Base-by-base conservation (phyloP, 2,797 vertebrate genomes). In the Hemibagrus guttatus region DNA sequence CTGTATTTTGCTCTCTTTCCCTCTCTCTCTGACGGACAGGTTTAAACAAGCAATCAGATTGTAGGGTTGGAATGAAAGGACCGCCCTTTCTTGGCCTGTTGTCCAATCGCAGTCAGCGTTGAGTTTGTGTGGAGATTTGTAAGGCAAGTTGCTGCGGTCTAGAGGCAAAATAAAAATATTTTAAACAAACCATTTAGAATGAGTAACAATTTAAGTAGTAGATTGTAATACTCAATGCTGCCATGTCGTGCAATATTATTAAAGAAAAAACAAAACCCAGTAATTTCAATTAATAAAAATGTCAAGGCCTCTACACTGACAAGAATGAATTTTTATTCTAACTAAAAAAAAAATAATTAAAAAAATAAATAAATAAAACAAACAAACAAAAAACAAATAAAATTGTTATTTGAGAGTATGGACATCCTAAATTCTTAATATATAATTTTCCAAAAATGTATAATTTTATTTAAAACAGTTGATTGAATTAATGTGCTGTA, bases 11-110 rank as follows among this genome's bases (percentile, higher is more conserved):
- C 28, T 35, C 19, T 0, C 14, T 63, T 81, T 54, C 52, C 11
- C n/a, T 0, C 13, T 6, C 74, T 54, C 13, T 39, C 42, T 91
- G 90, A 95, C 6, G 61, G 91, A 89, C 92, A 75, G 63, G 1
- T 0, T 0, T 0, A 0, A 54, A 4, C 4, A 84, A 46, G 92
- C 92, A 94, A 92, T 93, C 85, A 59, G 14, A 61, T 59, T 88
- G 35, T 16, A 21, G 8, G 42, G 23, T 52, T 1, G 23, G 9
- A 28, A 23, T 28, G 49, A 26, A 69, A 56, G 66, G 6, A 63
- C 79, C 79, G 83, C 46, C 68, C 83, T 74, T 11, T 46, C 74
- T 69, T 74, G 54, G 64, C 31, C 13, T 11, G 12, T n/a, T 26
- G 28, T 28, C 90, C 90, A 90, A 89, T 91, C 23, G 49, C 26